Base-by-base conservation (phyloP, 2,888 invertebrate genomes). In the Cheilosia grossa region DNA sequence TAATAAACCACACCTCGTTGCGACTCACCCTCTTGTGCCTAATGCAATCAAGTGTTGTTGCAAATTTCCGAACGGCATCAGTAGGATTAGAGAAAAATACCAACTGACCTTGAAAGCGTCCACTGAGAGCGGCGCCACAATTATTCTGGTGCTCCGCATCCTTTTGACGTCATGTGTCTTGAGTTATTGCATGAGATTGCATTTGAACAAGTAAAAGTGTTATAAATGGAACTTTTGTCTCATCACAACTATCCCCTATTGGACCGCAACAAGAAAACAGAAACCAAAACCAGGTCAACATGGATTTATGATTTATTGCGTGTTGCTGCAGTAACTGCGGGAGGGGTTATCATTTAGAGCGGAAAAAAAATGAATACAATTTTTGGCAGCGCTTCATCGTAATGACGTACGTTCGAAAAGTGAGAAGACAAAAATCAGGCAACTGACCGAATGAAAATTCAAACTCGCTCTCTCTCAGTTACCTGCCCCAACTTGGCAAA, bases 41-140 rank as follows among this genome's bases (percentile, higher is more conserved):
- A 24, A 2, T 51, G 77, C 61, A 70, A 33, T n/a, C 21, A 24
- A 21, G 49, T 73, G 73, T 42, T 47, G 56, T 15, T 66, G 63
- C 47, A 67, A 78, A 37, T 66, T 66, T 47, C 37, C 44, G 51
- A n/a, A 7, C 30, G 17, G 54, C 51, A 54, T 30, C 30, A 33
- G 53, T 19, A 47, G 33, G 61, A 63, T 49, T 49, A 10, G 33
- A 42, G 33, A 67, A 56, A 47, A 63, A 19, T 64, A 69, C 53
- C 37, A 63, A 21, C 37, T 81, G 85, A 85, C 85, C 85, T 85
- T 85, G 85, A 85, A 42, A 64, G 42, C 19, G 15, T 47, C 47
- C 66, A 73, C 59, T 51, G 24, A 66, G 33, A 37, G 24, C 61
- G 61, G 70, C 69, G 70, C 69, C 66, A 49, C 59, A n/a, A 30